Evolutionary conservation across 2,797 vertebrate genomes (phyloP).

Genomic region (Aldrovandia affinis): DNA sequence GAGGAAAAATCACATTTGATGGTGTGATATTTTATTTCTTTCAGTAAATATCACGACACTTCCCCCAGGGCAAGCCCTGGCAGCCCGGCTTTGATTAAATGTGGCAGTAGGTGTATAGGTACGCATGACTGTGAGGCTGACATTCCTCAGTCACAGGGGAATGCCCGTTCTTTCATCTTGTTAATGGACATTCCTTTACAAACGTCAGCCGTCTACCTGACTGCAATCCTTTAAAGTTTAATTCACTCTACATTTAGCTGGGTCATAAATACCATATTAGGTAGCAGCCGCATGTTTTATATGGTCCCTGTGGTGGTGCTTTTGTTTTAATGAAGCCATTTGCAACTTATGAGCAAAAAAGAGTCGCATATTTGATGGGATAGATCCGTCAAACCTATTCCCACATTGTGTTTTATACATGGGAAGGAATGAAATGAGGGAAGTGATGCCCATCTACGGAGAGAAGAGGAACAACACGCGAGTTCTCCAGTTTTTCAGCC

Average conservation of each 20-base stretch:
- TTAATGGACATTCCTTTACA: conserved; percentile 91
- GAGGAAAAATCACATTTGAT: conserved; percentile 28
- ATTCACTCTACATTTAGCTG: conserved; percentile 98
- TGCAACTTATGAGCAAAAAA: conserved; percentile 90
- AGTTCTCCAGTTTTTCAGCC: neutral
- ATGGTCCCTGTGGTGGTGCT: conserved; percentile 91
- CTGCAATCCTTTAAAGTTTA: conserved; percentile 97
- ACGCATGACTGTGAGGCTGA: conserved; percentile 64
- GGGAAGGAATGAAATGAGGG: conserved; percentile 76
- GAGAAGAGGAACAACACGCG: neutral
- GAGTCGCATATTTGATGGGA: conserved; percentile 86
- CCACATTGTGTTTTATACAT: conserved; percentile 91
- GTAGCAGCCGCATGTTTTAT: conserved; percentile 88
- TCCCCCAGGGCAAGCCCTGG: conserved; percentile 42
- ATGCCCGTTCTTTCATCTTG: conserved; percentile 78
- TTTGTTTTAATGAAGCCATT: conserved; percentile 99
- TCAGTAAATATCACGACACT: conserved; percentile 49
- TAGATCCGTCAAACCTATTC: conserved; percentile 94
- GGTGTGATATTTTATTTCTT: conserved; percentile 47
- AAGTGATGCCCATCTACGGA: conserved; percentile 63
- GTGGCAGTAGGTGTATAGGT: conserved; percentile 66
- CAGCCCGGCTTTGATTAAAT: conserved; percentile 60
- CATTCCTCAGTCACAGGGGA: conserved; percentile 68
- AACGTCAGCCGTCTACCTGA: conserved; percentile 94
- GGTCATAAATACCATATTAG: conserved; percentile 99